Percentiles rank a stretch among this genome's conserved stretches.
Conservation (phyloP, 2,113 vertebrate species). For the Cynopterus brachyotis region DNA sequence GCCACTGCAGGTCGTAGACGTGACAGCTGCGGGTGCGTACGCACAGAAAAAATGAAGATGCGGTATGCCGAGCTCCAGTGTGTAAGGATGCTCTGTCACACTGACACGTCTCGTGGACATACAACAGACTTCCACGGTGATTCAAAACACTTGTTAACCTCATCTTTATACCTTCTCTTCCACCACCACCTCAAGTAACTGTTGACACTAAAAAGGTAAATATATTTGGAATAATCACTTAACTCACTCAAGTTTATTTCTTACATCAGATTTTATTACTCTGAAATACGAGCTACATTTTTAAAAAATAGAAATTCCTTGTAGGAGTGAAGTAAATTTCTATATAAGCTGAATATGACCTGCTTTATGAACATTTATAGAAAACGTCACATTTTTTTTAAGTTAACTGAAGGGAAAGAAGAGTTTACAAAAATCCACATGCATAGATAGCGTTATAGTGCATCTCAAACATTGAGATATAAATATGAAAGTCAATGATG, state of each 20-base stretch:
- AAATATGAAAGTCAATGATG: conserved; percentile 16
- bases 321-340: neutral
- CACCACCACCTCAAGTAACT: conserved; percentile 19
- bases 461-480: neutral
- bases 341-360: conserved; percentile 1
- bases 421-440: neutral
- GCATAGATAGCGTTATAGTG: neutral
- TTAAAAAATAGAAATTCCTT: conserved; percentile 53
- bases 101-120: neutral
- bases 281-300: conserved; percentile 58
- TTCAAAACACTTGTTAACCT: neutral
- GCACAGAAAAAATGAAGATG: neutral
- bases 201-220: conserved; percentile 1
- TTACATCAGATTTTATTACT: conserved; percentile 61
- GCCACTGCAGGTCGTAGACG: neutral
- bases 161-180: neutral
- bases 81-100: neutral
- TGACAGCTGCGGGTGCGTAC: neutral
- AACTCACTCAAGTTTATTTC: conserved; percentile 41
- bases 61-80: neutral
- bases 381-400: conserved; percentile 26
- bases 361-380: conserved; percentile 32
- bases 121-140: neutral
- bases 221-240: conserved; percentile 37
- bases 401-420: neutral